A percentile compares a stretch with the other conserved stretches of the same genome.
Conservation (phyloP, 2,797 vertebrate genomes). For the Craterocephalus amniculus region DNA sequence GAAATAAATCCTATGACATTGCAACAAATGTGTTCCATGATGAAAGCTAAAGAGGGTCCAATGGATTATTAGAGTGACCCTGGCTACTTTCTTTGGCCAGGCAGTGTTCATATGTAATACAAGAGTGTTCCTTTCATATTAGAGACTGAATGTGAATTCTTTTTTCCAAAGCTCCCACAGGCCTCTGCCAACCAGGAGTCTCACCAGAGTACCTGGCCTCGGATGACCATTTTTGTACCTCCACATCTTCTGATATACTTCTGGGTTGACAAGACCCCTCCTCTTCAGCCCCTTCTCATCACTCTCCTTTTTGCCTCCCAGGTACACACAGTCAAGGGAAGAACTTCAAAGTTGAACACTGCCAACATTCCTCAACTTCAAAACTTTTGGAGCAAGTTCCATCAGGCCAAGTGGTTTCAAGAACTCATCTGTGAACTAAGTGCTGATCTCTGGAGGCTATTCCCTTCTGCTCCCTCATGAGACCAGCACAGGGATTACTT, state of each 20-base stretch:
- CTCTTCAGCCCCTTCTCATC: slow-evolving; percentile 24
- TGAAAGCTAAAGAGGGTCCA: too few species aligned
- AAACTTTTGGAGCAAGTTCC: slow-evolving; percentile 61
- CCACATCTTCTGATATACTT: slow-evolving; percentile 20
- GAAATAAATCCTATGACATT: too few species aligned
- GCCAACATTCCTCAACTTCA: slow-evolving; percentile 62
- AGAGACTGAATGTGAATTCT: slow-evolving; percentile 22
- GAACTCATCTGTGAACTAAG: slow-evolving; percentile 43
- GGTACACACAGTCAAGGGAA: slow-evolving; percentile 52
- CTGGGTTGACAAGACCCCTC: slow-evolving; percentile 39
- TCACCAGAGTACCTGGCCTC: slow-evolving; percentile 45
- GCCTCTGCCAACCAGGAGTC: slow-evolving; percentile 38
- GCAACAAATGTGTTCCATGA: too few species aligned
- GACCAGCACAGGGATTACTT: slow-evolving; percentile 43
- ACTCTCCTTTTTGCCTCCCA: slow-evolving; percentile 39
- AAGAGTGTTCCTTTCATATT: background rate
- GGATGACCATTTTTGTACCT: slow-evolving; percentile 52
- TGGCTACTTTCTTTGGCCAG: too few species aligned
- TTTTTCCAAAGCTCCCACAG: slow-evolving; percentile 50
- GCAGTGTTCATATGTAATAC: background rate
- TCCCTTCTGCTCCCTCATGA: slow-evolving; percentile 21
- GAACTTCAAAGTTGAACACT: slow-evolving; percentile 49
- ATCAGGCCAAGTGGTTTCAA: slow-evolving; percentile 53
- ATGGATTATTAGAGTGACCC: too few species aligned
- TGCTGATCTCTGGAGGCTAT: slow-evolving; percentile 54